These are phyloP conservation scores for Loris lydekkerianus DNA, from an alignment of 2,797 vertebrate genomes.

Conservation along the genomic window DNA sequence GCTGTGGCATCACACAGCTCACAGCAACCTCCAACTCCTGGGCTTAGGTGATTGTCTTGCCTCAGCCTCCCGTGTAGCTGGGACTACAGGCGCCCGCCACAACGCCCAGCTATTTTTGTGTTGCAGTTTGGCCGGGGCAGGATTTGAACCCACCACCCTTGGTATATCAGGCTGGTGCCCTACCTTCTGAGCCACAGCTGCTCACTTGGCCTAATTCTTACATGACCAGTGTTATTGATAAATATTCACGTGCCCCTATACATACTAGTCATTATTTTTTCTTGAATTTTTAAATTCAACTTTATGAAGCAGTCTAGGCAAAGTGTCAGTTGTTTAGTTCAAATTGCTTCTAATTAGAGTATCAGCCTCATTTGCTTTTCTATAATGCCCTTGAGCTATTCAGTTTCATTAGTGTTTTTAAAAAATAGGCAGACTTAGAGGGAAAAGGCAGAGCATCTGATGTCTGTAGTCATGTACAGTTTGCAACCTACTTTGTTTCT, in stretches of 20 bases:
- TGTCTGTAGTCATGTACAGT: background rate
- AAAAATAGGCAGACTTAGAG: background rate
- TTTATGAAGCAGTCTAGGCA: slow-evolving; percentile 51
- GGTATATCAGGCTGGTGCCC: too few species aligned
- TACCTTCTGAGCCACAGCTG: too few species aligned
- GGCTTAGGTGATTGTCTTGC: too few species aligned
- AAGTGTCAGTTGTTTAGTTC: slow-evolving; percentile 44
- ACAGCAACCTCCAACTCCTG: too few species aligned
- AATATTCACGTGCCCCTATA: slow-evolving; percentile 20
- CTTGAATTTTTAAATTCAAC: slow-evolving; percentile 51
- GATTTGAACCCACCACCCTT: too few species aligned
- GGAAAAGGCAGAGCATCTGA: slow-evolving; percentile 48
- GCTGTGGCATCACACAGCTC: too few species aligned
- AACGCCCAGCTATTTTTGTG: too few species aligned
- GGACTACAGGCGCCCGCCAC: too few species aligned
- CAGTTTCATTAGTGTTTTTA: slow-evolving; percentile 52
- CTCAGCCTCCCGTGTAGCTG: too few species aligned
- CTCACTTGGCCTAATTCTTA: slow-evolving; percentile 9
- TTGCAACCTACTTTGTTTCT: slow-evolving; percentile 35
- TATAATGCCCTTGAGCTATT: slow-evolving; percentile 66
- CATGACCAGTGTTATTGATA: slow-evolving; percentile 6
- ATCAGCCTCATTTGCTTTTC: slow-evolving; percentile 69
- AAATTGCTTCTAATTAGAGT: slow-evolving; percentile 73
- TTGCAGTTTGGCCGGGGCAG: too few species aligned
- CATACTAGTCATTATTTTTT: slow-evolving; percentile 54